Base-by-base conservation (phyloP, 1,140 invertebrate genomes). In the Camponotus vicinus region DNA sequence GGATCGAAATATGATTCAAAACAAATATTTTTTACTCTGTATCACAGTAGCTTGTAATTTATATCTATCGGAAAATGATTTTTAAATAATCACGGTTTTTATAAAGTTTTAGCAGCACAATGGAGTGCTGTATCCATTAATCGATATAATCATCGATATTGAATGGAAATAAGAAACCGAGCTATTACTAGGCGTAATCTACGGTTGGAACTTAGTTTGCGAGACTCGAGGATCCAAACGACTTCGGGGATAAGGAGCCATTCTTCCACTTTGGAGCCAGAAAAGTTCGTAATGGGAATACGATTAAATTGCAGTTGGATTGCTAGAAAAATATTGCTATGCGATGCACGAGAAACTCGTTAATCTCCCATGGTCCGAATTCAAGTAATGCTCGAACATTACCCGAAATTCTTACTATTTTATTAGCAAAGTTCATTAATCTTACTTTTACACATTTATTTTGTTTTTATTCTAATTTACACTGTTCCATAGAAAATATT, bases 231-330 rank as follows among this genome's bases (percentile, higher is more conserved):
- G n/a, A 63, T 83, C 79, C 69, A 73, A 83, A 83, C 69, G 79
- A 73, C 79, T 83, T 59, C 27, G 69, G 79, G 79, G 69, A 75
- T 83, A 83, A 83, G 79, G 79, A 83, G 42, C 79, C 79, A 61
- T 73, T 73, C 79, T 64, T 75, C 79, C 79, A 75, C 79, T 75
- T 75, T 83, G 40, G 69, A 83, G 69, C 69, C 69, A 83, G 79
- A 83, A 83, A 83, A 83, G 69, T 83, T 83, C 69, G 79, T 83
- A 83, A 83, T 83, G 79, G 79, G 79, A 83, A 83, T 83, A 83
- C 79, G 79, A 83, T 83, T 83, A 83, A 83, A 83, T 83, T 83
- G 79, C 79, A 83, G 69, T 83, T 83, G 57, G 79, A 83, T 83
- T 73, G 69, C 69, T 73, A 83, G 79, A 83, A 83, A 83, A 83